These are phyloP conservation scores for Moxostoma hubbsi DNA, from an alignment of 2,797 vertebrate species.

Conservation along the genomic window DNA sequence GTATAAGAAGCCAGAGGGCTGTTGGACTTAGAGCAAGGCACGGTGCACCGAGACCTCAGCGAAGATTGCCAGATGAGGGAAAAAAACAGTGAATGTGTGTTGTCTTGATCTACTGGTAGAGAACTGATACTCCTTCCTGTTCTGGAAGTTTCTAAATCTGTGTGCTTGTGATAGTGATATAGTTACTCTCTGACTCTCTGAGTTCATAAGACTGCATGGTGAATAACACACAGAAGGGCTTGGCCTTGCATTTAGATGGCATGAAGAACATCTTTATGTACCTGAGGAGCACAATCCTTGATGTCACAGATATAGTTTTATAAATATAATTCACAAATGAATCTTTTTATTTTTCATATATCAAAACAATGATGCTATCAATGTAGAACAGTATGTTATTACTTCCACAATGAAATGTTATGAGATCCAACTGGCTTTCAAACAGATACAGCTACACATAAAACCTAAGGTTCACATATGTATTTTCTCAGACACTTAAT, in stretches of 20 bases:
- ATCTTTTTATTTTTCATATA: too few relatives aligned
- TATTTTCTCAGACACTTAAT: too few relatives aligned
- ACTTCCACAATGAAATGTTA: too few relatives aligned
- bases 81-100: not conserved
- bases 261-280: not conserved
- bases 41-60: not conserved
- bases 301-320: too few relatives aligned
- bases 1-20: not conserved
- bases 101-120: slow-evolving; percentile 20
- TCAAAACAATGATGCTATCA: too few relatives aligned
- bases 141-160: not conserved
- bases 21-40: not conserved
- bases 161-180: not conserved
- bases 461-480: too few relatives aligned
- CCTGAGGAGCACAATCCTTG: too few relatives aligned
- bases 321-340: too few relatives aligned
- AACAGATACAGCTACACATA: too few relatives aligned
- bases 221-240: slow-evolving; percentile 31
- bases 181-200: not conserved
- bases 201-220: slow-evolving; percentile 28
- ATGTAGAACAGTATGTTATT: too few relatives aligned
- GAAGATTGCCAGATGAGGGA: not conserved
- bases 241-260: not conserved
- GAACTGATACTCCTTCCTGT: not conserved
- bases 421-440: too few relatives aligned